These are phyloP conservation scores for Xenentodon cancila DNA, from an alignment of 2,797 vertebrate species.

Conservation along the genomic window DNA sequence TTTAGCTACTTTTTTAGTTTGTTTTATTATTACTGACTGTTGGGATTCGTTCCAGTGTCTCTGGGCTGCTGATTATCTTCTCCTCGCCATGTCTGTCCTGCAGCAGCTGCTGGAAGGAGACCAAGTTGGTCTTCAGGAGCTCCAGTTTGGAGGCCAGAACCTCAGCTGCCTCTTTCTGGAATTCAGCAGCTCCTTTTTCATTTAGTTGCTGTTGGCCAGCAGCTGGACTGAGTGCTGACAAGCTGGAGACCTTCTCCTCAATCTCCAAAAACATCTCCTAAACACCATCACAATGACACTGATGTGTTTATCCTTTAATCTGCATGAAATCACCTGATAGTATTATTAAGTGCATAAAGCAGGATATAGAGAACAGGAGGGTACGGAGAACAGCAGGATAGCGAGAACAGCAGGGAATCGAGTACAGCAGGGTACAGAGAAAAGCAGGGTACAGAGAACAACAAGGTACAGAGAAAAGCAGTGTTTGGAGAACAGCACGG, in stretches of 20 bases:
- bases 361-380: too few species aligned
- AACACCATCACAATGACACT: neutral
- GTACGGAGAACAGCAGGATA: too few species aligned
- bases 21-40: neutral
- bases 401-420: too few species aligned
- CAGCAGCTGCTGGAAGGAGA: conserved; percentile 87
- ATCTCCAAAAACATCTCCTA: conserved; percentile 90
- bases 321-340: too few species aligned
- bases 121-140: conserved; percentile 86
- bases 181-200: conserved; percentile 4
- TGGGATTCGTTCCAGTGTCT: conserved; percentile 1
- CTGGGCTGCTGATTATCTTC: conserved; percentile 55
- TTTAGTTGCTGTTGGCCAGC: conserved; percentile 24
- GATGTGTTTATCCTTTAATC: too few species aligned
- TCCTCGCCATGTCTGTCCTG: conserved; percentile 81
- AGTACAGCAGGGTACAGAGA: too few species aligned
- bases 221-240: conserved; percentile 60
- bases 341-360: too few species aligned
- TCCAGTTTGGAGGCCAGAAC: conserved; percentile 86
- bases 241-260: conserved; percentile 83
- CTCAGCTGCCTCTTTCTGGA: conserved; percentile 75
- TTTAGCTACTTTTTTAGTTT: too few species aligned
- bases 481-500: too few species aligned
- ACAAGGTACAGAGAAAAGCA: too few species aligned
- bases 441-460: too few species aligned